Percentiles rank a stretch among this genome's conserved stretches.
These are phyloP conservation scores for Furnarius figulus DNA, from an alignment of 2,113 vertebrate species.

Conservation along the genomic window DNA sequence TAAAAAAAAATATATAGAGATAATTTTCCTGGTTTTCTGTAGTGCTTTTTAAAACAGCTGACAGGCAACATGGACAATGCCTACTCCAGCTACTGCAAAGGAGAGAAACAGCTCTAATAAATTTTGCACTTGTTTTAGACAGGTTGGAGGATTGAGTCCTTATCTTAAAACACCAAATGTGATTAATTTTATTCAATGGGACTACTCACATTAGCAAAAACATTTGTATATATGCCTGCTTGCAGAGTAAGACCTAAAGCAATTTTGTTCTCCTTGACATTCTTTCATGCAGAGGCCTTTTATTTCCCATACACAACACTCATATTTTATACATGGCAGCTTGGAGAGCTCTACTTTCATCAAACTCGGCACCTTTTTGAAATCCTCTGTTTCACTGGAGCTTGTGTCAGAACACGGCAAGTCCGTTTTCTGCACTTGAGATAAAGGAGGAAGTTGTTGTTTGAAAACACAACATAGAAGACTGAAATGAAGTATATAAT, in stretches of 20 bases:
- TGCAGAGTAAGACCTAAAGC: background rate
- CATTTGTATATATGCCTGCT: background rate
- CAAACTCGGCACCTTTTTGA: background rate
- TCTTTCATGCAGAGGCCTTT: background rate
- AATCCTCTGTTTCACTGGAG: background rate
- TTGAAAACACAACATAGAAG: background rate
- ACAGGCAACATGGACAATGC: background rate
- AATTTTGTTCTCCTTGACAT: background rate
- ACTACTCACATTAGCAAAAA: background rate
- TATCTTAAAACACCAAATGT: background rate
- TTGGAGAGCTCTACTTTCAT: background rate
- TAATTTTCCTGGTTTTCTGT: background rate
- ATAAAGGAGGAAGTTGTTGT: background rate
- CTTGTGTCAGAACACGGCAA: rapidly evolving
- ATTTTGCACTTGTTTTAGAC: background rate
- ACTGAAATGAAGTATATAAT: background rate
- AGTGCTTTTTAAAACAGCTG: background rate
- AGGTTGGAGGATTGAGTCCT: background rate
- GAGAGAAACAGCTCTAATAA: background rate
- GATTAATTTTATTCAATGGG: background rate
- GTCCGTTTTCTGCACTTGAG: background rate
- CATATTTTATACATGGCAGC: slow-evolving; percentile 12
- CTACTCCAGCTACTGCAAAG: background rate
- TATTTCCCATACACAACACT: background rate
- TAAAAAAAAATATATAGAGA: background rate